Evolutionary conservation across 2,113 vertebrate genomes (phyloP), one percentile per base, ranked within the genome.

Genomic region (Salvator merianae): DNA sequence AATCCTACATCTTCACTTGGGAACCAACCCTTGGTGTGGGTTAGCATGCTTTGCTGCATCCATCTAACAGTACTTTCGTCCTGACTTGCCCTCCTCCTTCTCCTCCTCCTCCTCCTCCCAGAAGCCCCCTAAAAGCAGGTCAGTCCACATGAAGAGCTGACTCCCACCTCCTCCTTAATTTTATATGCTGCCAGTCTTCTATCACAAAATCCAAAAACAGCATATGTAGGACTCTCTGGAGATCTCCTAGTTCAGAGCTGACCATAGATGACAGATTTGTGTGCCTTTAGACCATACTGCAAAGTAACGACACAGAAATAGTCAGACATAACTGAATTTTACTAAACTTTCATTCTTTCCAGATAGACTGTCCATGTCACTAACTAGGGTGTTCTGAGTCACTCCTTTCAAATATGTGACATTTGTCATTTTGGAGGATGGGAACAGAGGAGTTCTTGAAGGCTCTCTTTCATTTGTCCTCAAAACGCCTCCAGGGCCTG

Each of bases 401-500:
- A 47, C 38, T 79, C 30, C 16, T 85, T 89, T 92, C 90, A 82
- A 92, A 88, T 73, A 55, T 82, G 28, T 84, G 72, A 75, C 47
- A 73, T 0, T 10, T 87, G 72, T 81, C 74, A 85, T 40, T 92
- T 77, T 79, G 16, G 59, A 82, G 36, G 20, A 18, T 72, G 71
- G 82, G 62, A 66, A 71, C 38, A 38, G 59, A 70, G 76, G 59
- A 70, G 76, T 73, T 88, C 87, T 73, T 83, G 82, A 59, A 77
- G 14, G 65, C 40, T 81, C 72, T 69, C 38, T 18, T 82, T 84
- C 63, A 22, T 88, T 80, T 8, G 7, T 79, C 87, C 89, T 86
- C 75, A 87, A 66, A 92, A 87, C 83, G 55, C 86, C 87, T 85
- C 87, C 40, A 89, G 91, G 91, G 36, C 32, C 83, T 71, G 85